phyloP scores from a whole-genome alignment of 2,888 invertebrate genomes.

The Hipparchia semele region DNA sequence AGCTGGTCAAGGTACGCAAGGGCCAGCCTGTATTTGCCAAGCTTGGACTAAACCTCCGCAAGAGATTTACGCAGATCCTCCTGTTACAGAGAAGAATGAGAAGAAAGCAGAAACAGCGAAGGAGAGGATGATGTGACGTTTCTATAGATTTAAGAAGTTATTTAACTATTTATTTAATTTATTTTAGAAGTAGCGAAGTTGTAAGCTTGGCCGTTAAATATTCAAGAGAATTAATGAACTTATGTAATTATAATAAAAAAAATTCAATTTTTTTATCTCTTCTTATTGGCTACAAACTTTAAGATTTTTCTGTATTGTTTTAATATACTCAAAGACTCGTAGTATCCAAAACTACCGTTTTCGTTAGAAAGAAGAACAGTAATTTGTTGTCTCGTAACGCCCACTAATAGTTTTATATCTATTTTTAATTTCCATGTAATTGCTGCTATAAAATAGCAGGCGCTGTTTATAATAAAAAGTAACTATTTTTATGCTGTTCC shows the following conservation, averaged over 20 bases:
- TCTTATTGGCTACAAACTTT: no score
- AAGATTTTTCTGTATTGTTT: not conserved
- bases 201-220: not conserved
- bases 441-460: slow-evolving; percentile 15
- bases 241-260: no score
- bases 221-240: not conserved
- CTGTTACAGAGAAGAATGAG: slow-evolving; percentile 49
- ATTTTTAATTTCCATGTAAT: not conserved
- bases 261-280: no score
- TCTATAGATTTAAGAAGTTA: not conserved
- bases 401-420: not conserved
- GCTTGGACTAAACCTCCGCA: slow-evolving; percentile 64
- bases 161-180: slow-evolving; percentile 14
- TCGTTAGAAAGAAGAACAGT: not conserved
- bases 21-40: slow-evolving; percentile 72
- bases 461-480: not conserved
- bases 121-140: slow-evolving; percentile 5
- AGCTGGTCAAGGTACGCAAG: slow-evolving; percentile 48
- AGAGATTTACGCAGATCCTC: slow-evolving; percentile 41
- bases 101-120: slow-evolving; percentile 41
- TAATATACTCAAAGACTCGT: no score
- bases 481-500: not conserved
- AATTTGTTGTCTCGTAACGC: not conserved
- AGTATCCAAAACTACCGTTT: not conserved
- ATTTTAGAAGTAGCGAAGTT: slow-evolving; percentile 2